Conservation (phyloP, 2,888 invertebrate species). For the Apodemia zela region DNA sequence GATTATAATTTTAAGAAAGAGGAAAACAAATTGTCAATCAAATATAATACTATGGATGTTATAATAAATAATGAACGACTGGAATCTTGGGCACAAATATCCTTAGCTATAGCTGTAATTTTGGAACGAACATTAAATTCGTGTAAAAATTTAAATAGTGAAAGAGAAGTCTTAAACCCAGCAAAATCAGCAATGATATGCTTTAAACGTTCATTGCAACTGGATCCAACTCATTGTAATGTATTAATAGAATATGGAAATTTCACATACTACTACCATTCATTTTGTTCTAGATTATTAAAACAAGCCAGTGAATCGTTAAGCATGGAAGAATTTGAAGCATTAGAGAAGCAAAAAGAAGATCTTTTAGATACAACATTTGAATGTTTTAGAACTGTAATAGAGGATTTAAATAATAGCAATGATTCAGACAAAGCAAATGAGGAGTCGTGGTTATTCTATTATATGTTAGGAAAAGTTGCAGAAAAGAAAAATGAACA, state of each 20-base stretch:
- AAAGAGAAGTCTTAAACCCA: conserved; percentile 84
- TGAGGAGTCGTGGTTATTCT: conserved; percentile 95
- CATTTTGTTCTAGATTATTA: conserved; percentile 91
- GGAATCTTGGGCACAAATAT: conserved; percentile 96
- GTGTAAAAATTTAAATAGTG: conserved; percentile 79
- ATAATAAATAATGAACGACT: conserved; percentile 89
- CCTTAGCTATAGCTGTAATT: conserved; percentile 87
- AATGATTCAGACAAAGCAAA: conserved; percentile 79
- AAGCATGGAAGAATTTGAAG: conserved; percentile 87
- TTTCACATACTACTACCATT: conserved; percentile 93
- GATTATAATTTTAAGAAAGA: conserved; percentile 96
- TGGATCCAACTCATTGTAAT: conserved; percentile 86
- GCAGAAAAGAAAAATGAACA: conserved; percentile 91
- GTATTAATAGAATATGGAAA: conserved; percentile 96
- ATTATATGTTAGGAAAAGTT: conserved; percentile 98
- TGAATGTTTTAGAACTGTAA: conserved; percentile 87
- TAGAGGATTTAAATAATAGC: conserved; percentile 78
- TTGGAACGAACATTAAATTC: conserved; percentile 91
- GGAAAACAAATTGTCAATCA: conserved; percentile 86
- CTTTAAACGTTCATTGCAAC: conserved; percentile 88
- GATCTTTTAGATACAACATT: conserved; percentile 89
- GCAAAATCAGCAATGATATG: conserved; percentile 89
- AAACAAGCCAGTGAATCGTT: conserved; percentile 89
- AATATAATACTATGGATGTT: conserved; percentile 91
- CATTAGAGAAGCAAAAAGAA: conserved; percentile 88